These are phyloP conservation scores for Gobiocypris rarus DNA, from an alignment of 2,113 vertebrate species.

Conservation along the genomic window DNA sequence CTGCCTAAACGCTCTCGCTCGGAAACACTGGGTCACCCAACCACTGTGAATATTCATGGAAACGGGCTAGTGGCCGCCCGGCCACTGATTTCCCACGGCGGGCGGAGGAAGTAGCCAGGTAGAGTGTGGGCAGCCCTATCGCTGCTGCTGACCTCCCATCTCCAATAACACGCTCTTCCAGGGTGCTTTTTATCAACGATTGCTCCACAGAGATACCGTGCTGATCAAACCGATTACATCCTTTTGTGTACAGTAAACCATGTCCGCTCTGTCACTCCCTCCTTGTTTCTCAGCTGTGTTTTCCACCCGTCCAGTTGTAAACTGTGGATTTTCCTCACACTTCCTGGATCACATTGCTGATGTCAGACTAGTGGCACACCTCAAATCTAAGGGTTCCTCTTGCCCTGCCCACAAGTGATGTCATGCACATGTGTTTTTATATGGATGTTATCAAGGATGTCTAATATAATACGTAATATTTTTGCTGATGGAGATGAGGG, in stretches of 20 bases:
- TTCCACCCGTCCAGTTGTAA: conserved; percentile 11
- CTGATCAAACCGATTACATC: conserved; percentile 47
- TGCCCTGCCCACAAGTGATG: not conserved
- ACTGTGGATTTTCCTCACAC: conserved; percentile 56
- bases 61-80: not conserved
- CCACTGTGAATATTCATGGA: not conserved
- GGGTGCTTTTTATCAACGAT: conserved; percentile 67
- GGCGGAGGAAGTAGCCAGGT: conserved; percentile 37
- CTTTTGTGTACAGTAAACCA: conserved; percentile 50
- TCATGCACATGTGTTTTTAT: not conserved
- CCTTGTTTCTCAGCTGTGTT: not conserved
- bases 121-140: conserved; percentile 56
- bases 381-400: not conserved
- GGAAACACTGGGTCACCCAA: conserved; percentile 8
- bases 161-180: conserved; percentile 69
- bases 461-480: not conserved
- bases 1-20: conserved; percentile 32
- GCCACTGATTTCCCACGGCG: conserved; percentile 37
- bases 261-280: conserved; percentile 36
- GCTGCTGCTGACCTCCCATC: conserved; percentile 64
- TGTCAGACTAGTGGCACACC: conserved; percentile 31
- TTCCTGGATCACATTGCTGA: conserved; percentile 48
- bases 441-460: not conserved
- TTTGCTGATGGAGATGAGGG: not conserved
- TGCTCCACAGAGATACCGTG: conserved; percentile 66